phyloP scores from a whole-genome alignment of 1,140 invertebrate genomes.

The Drosophila biarmipes region DNA sequence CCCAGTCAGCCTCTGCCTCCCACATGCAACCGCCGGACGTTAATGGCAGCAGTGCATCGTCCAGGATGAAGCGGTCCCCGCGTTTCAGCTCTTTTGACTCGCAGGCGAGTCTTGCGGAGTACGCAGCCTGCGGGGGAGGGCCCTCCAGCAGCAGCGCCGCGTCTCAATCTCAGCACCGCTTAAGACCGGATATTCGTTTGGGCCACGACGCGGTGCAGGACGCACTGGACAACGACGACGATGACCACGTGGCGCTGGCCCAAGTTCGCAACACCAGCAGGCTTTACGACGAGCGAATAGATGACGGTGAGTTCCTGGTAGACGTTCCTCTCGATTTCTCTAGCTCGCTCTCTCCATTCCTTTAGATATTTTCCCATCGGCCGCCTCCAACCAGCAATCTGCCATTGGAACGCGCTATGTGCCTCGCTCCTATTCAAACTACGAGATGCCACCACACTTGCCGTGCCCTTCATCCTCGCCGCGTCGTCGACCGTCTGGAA shows the following conservation, averaged over 20 bases:
- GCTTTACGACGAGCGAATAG: constrained; percentile 63
- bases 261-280: constrained; percentile 65
- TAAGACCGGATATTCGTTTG: constrained; percentile 43
- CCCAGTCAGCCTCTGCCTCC: constrained; percentile 72
- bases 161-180: constrained; percentile 28
- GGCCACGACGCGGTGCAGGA: constrained; percentile 34
- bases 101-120: constrained; percentile 84
- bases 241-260: constrained; percentile 58
- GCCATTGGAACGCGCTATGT: constrained; percentile 63
- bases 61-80: constrained; percentile 83
- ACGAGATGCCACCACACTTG: constrained; percentile 71
- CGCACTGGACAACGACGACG: constrained; percentile 50
- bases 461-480: constrained; percentile 53
- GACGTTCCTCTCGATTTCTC: neutral
- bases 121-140: constrained; percentile 55
- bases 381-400: constrained; percentile 52
- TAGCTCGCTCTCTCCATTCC: neutral
- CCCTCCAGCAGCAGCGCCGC: constrained; percentile 14
- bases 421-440: constrained; percentile 81
- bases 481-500: constrained; percentile 57
- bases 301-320: constrained; percentile 50
- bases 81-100: constrained; percentile 84
- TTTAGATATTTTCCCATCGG: constrained; percentile 65
- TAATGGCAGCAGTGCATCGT: constrained; percentile 61
- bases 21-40: constrained; percentile 64